A percentile compares a stretch with the other conserved stretches of the same genome.
Evolutionary conservation across 2,797 vertebrate genomes (phyloP).

Genomic region (Mionectes olivaceus): DNA sequence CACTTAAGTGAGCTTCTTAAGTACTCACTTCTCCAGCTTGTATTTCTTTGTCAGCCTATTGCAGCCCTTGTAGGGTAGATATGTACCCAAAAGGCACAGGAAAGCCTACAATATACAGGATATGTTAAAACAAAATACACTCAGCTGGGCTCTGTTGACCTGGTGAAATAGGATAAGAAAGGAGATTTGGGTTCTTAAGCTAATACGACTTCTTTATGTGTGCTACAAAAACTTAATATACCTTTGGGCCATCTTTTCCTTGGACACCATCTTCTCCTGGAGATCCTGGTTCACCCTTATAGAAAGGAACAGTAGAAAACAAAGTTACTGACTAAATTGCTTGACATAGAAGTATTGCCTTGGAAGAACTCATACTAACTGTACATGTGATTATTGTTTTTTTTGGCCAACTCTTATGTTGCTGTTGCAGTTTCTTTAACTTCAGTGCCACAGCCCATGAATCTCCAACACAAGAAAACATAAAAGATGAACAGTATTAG

Average conservation of each 20-base stretch:
- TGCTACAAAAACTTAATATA: slow-evolving; percentile 60
- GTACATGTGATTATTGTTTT: neutral
- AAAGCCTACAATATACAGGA: neutral
- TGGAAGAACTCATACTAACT: neutral
- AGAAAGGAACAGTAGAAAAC: slow-evolving; percentile 28
- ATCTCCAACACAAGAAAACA: neutral
- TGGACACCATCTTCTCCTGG: slow-evolving; percentile 92
- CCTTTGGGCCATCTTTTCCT: slow-evolving; percentile 94
- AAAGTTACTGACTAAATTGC: neutral
- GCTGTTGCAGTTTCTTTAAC: neutral
- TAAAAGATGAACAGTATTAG: neutral
- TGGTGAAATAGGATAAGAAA: neutral
- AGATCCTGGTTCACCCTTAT: slow-evolving; percentile 89
- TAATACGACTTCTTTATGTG: neutral
- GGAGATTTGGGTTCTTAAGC: neutral
- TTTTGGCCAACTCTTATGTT: neutral
- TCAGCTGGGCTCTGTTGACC: neutral
- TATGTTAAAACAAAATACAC: neutral
- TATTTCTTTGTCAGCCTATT: neutral
- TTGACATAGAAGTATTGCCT: neutral
- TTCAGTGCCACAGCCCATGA: neutral
- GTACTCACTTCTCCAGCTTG: neutral
- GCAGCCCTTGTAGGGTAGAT: neutral
- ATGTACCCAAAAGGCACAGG: neutral
- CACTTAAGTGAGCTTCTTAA: no score